A percentile compares a stretch with the other conserved stretches of the same genome.
Evolutionary conservation across 2,113 vertebrate genomes (phyloP).

Genomic region (Phyllostomus discolor): DNA sequence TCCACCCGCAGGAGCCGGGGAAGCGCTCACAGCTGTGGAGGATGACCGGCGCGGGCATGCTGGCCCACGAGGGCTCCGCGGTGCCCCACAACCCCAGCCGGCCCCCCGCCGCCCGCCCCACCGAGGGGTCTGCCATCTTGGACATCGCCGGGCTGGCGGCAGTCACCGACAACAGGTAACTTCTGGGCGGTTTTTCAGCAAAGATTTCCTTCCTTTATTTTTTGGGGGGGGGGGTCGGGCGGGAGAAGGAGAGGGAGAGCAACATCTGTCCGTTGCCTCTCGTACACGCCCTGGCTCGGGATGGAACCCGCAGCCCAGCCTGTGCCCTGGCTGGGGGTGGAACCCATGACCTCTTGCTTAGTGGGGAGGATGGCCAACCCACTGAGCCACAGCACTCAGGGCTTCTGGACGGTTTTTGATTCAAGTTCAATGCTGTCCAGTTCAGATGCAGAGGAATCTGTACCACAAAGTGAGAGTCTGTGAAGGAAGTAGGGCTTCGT

Average conservation of each 20-base stretch:
- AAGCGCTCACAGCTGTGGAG: conserved; percentile 98
- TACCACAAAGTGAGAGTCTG: not conserved
- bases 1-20: conserved; percentile 88
- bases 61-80: conserved; percentile 97
- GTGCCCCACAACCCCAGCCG: conserved; percentile 92
- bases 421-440: not conserved
- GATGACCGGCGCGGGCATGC: conserved; percentile 89
- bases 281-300: too few relatives aligned
- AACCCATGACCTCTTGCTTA: too few relatives aligned
- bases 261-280: too few relatives aligned
- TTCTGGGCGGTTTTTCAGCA: not conserved
- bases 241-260: too few relatives aligned
- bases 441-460: not conserved
- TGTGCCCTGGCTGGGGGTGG: too few relatives aligned
- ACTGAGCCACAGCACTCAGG: too few relatives aligned
- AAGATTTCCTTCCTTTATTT: too few relatives aligned
- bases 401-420: not conserved
- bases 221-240: too few relatives aligned
- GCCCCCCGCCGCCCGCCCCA: conserved; percentile 82
- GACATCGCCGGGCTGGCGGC: conserved; percentile 96
- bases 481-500: not conserved
- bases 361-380: too few relatives aligned
- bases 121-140: conserved; percentile 89
- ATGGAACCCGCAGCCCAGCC: too few relatives aligned
- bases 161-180: conserved; percentile 94